These are phyloP conservation scores for Parnassius apollo DNA, from an alignment of 2,888 invertebrate species.

Conservation along the genomic window DNA sequence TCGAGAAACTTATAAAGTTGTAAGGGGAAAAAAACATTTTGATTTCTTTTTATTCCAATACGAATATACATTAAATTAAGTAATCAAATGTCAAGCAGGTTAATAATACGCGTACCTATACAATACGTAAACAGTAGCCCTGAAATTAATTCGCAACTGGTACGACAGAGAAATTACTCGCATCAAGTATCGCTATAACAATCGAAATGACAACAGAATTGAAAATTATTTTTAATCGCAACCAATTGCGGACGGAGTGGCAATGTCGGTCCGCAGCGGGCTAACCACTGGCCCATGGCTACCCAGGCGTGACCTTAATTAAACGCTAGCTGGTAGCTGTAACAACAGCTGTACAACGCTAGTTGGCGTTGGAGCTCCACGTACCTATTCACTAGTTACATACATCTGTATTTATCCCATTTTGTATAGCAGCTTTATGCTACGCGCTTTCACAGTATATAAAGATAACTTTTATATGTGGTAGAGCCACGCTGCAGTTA, in stretches of 20 bases:
- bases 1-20: too few relatives aligned
- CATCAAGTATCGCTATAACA: constrained; percentile 61
- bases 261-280: constrained; percentile 49
- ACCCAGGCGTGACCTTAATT: constrained; percentile 73
- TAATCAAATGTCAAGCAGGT: not conserved
- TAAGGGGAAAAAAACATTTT: too few relatives aligned
- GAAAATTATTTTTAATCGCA: constrained; percentile 79
- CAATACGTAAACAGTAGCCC: constrained; percentile 13
- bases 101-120: not conserved
- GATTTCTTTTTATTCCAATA: too few relatives aligned
- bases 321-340: constrained; percentile 65
- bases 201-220: constrained; percentile 78
- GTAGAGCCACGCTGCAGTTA: too few relatives aligned
- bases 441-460: not conserved
- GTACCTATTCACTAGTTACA: constrained; percentile 20
- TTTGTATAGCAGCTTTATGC: constrained; percentile 31
- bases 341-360: constrained; percentile 38
- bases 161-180: constrained; percentile 63
- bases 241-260: constrained; percentile 68
- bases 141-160: constrained; percentile 18
- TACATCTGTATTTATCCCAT: constrained; percentile 30
- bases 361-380: constrained; percentile 35
- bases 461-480: too few relatives aligned
- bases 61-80: not conserved
- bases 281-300: constrained; percentile 55